Evolutionary conservation across 2,113 vertebrate genomes (phyloP).

Genomic region (Tragulus kanchil): DNA sequence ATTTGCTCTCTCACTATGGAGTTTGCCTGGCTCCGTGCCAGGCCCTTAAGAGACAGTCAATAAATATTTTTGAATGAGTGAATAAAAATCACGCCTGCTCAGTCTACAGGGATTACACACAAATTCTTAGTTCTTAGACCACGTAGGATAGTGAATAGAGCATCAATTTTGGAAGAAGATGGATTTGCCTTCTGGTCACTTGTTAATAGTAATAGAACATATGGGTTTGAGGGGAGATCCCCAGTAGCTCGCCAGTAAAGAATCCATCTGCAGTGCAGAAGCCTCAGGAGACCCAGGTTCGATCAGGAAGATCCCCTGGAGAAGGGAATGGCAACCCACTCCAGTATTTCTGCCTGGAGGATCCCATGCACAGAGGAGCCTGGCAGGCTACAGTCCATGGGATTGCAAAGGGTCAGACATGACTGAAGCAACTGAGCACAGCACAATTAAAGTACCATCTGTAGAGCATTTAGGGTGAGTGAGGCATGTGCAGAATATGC

Average conservation of each 20-base stretch:
- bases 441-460: neutral
- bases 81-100: slow-evolving; percentile 22
- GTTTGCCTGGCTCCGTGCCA: neutral
- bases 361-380: neutral
- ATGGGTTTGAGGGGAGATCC: neutral
- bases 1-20: neutral
- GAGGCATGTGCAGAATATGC: neutral
- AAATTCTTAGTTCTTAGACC: neutral
- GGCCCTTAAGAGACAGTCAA: neutral
- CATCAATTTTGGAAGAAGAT: slow-evolving; percentile 16
- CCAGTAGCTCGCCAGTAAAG: neutral
- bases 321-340: neutral
- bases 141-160: neutral
- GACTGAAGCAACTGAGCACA: neutral
- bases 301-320: neutral
- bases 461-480: neutral
- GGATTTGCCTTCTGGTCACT: slow-evolving; percentile 24
- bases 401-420: fast-evolving
- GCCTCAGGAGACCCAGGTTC: neutral
- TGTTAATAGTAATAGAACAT: neutral
- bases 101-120: neutral
- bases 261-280: neutral
- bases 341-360: neutral
- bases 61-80: slow-evolving; percentile 38
- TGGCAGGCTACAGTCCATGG: neutral